Base-by-base conservation (phyloP, 2,797 vertebrate species). In the Pseudotriccus pelzelni region DNA sequence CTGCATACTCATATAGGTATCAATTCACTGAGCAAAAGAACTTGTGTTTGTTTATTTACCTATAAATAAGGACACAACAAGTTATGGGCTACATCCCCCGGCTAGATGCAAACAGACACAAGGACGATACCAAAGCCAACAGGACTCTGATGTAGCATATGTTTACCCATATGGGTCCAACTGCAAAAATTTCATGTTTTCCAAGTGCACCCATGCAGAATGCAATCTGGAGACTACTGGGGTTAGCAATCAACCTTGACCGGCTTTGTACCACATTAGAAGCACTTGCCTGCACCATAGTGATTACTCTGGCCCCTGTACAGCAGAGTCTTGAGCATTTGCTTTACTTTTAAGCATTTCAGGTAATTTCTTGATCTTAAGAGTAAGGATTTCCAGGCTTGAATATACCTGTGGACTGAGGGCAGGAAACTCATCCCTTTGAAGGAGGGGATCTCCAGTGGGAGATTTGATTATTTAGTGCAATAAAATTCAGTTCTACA, bases 131-230 rank as follows among this genome's bases (percentile, higher is more conserved):
- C 34, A 63, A 94, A 88, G 87, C 74, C 89, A 95, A 84, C 34
- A 55, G 52, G 74, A 84, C 69, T 94, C 24, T 22, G 77, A 50
- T 9, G 34, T n/a, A 94, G 20, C 96, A 94, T 94, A 96, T 92
- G 93, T 55, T 77, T 88, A 77, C 72, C 89, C 87, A 93, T 90
- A 94, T 90, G 95, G 83, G 63, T 64, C 47, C 80, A 74, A 89
- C 41, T 70, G 80, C 34, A 96, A 88, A 91, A 76, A 75, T 20
- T 13, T 73, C 47, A 28, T 92, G 70, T 62, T 58, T 93, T 88
- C 82, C 62, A 87, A 90, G 80, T 49, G 47, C 6, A 2, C 27
- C 59, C 91, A 88, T 59, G 91, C 85, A 91, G 95, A 94, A 95
- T 7, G 1, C 60, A 81, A 91, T 73, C 43, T 56, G 76, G 60